Percentiles rank a stretch among this genome's conserved stretches.
Evolutionary conservation across 2,888 invertebrate genomes (phyloP).

Genomic region (Caenorhabditis plicata): DNA sequence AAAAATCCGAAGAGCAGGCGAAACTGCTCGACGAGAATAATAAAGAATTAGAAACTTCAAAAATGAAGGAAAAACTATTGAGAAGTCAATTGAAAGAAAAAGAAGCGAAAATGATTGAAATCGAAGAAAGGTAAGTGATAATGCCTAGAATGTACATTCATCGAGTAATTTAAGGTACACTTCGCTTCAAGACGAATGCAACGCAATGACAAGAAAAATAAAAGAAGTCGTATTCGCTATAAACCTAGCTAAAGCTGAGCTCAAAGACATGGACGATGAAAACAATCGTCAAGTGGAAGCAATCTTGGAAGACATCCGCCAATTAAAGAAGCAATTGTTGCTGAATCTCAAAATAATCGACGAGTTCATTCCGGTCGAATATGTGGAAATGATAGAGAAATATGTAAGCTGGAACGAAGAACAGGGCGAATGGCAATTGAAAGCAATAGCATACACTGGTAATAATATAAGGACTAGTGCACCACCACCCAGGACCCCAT

Average conservation of each 20-base stretch:
- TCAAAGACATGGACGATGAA: conserved; percentile 77
- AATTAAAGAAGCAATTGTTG: conserved; percentile 78
- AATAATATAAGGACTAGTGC: conserved; percentile 83
- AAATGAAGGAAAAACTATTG: conserved; percentile 29
- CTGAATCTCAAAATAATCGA: conserved; percentile 87
- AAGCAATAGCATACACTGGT: conserved; percentile 96
- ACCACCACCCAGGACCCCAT: conserved; percentile 16
- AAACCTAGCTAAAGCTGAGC: conserved; percentile 36
- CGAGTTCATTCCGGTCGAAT: conserved; percentile 88
- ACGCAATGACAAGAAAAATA: conserved; percentile 87
- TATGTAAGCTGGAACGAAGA: conserved; percentile 97
- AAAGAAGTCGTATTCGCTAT: conserved; percentile 68
- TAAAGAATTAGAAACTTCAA: conserved; percentile 49
- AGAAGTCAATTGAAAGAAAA: conserved; percentile 32
- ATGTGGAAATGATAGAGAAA: conserved; percentile 74
- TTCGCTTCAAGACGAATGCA: conserved; percentile 88
- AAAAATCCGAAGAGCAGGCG: conserved; percentile 75
- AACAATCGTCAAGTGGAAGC: conserved; percentile 96
- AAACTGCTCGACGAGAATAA: conserved; percentile 40
- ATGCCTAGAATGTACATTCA: too few species aligned
- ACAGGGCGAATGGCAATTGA: conserved; percentile 95
- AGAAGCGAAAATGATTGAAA: conserved; percentile 35
- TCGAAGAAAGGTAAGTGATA: conserved; percentile 36
- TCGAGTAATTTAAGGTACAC: conserved; percentile 75
- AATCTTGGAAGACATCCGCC: conserved; percentile 86